A percentile compares a stretch with the other conserved stretches of the same genome.
These are phyloP conservation scores for Drosophila micromelanica DNA, from an alignment of 1,140 invertebrate genomes.

Conservation along the genomic window DNA sequence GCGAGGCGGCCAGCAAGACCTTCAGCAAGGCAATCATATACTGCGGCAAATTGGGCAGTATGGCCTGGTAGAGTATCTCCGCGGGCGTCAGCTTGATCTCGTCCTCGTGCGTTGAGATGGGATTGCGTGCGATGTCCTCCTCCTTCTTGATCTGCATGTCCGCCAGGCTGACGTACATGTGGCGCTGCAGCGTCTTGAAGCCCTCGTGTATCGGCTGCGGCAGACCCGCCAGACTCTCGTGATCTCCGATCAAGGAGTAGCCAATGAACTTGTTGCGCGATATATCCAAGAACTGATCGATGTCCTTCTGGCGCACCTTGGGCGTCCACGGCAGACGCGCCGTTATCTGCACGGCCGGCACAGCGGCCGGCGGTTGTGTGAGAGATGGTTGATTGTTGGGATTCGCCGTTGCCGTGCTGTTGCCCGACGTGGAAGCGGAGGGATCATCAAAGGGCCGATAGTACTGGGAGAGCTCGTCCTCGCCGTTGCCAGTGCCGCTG, in stretches of 20 bases:
- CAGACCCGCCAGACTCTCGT: constrained; percentile 94
- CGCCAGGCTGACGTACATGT: constrained; percentile 93
- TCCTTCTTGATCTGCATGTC: constrained; percentile 94
- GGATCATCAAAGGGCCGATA: constrained; percentile 85
- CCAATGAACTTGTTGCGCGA: constrained; percentile 98
- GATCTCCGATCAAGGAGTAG: constrained; percentile 93
- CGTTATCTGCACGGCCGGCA: constrained; percentile 75
- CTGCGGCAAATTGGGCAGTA: constrained; percentile 96
- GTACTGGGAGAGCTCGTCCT: constrained; percentile 85
- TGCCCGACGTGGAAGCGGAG: constrained; percentile 56
- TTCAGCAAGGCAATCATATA: constrained; percentile 99
- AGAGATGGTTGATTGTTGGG: constrained; percentile 76
- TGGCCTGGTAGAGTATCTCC: constrained; percentile 95
- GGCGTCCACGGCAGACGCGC: constrained; percentile 94
- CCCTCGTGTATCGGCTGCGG: constrained; percentile 98
- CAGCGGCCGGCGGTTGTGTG: constrained; percentile 52
- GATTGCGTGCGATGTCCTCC: constrained; percentile 92
- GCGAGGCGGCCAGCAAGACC: constrained; percentile 97
- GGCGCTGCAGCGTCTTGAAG: constrained; percentile 94
- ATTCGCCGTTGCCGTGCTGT: constrained; percentile 67
- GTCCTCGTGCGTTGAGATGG: constrained; percentile 90
- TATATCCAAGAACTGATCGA: constrained; percentile 95
- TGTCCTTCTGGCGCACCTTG: constrained; percentile 97
- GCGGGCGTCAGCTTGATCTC: constrained; percentile 91
- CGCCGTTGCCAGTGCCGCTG: constrained; percentile 78